Evolutionary conservation across 2,888 invertebrate genomes (phyloP).

Genomic region (Drosophila pegasa): DNA sequence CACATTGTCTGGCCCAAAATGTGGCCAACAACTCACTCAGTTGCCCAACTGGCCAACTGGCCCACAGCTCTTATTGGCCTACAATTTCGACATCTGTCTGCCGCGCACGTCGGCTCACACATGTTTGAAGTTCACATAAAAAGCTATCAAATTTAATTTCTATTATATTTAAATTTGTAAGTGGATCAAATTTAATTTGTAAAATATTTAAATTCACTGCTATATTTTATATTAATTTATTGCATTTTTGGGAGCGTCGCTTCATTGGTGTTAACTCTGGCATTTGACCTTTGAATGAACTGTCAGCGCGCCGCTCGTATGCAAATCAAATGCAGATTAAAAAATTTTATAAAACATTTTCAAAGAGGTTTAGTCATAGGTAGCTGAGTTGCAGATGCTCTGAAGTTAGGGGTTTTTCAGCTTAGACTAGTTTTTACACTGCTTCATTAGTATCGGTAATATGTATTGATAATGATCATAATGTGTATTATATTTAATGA

Average conservation of each 20-base stretch:
- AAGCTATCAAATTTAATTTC: too few relatives aligned
- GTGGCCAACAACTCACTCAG: not conserved
- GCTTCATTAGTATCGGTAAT: not conserved
- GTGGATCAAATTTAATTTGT: too few relatives aligned
- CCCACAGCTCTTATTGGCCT: too few relatives aligned
- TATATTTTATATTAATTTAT: too few relatives aligned
- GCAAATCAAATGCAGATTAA: not conserved
- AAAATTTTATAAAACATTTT: not conserved
- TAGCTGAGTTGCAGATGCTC: not conserved
- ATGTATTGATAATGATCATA: not conserved
- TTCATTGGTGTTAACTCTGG: slow-evolving; percentile 2
- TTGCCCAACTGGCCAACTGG: not conserved
- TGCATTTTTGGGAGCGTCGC: slow-evolving; percentile 3
- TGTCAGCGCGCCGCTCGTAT: not conserved
- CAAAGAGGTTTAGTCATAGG: not conserved
- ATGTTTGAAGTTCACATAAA: not conserved
- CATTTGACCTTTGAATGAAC: slow-evolving; percentile 6
- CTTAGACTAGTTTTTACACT: not conserved
- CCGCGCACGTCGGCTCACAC: slow-evolving; percentile 11
- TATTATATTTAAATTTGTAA: too few relatives aligned
- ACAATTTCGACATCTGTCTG: slow-evolving; percentile 20
- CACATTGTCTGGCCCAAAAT: slow-evolving; percentile 23
- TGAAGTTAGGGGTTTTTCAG: not conserved
- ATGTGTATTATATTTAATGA: not conserved
- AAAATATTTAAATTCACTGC: too few relatives aligned